These are phyloP conservation scores for Bembecia ichneumoniformis DNA, from an alignment of 2,888 invertebrate genomes.

Conservation along the genomic window DNA sequence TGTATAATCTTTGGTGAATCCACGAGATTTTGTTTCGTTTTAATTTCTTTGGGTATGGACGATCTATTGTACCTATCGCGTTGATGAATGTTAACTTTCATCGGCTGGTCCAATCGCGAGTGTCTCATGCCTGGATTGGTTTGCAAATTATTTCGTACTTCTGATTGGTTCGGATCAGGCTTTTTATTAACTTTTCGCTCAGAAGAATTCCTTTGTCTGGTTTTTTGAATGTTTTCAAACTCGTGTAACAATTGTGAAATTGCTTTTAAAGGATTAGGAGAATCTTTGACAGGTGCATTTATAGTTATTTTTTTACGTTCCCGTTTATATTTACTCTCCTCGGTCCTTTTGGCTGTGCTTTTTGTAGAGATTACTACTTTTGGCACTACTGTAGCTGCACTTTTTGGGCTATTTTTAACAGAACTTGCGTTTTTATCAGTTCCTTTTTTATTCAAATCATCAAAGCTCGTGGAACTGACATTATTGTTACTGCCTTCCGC, in stretches of 20 bases:
- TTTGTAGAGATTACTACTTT: conserved; percentile 50
- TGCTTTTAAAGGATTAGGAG: conserved; percentile 44
- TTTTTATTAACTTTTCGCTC: conserved; percentile 29
- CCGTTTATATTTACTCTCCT: conserved; percentile 27
- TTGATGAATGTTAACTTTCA: conserved; percentile 16
- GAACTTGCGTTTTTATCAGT: not conserved
- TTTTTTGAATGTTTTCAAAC: conserved; percentile 48
- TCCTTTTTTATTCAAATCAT: conserved; percentile 19
- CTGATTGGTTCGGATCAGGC: conserved; percentile 19
- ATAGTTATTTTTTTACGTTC: conserved; percentile 20
- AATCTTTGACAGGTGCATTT: conserved; percentile 17
- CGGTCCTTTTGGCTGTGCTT: conserved; percentile 21
- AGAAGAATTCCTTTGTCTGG: conserved; percentile 23
- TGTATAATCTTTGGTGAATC: not conserved
- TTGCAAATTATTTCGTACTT: conserved; percentile 20
- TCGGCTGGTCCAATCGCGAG: conserved; percentile 27
- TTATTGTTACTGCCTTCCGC: conserved; percentile 44
- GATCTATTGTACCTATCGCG: conserved; percentile 13
- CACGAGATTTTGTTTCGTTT: conserved; percentile 10
- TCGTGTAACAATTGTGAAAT: conserved; percentile 54
- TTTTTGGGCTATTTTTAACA: conserved; percentile 11
- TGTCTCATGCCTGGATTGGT: conserved; percentile 23
- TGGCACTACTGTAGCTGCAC: conserved; percentile 23
- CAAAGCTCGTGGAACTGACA: conserved; percentile 38
- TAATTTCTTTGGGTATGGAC: conserved; percentile 16